Evolutionary conservation across 2,113 vertebrate genomes (phyloP), one percentile per base, ranked within the genome.

Genomic region (Sminthopsis crassicaudata): DNA sequence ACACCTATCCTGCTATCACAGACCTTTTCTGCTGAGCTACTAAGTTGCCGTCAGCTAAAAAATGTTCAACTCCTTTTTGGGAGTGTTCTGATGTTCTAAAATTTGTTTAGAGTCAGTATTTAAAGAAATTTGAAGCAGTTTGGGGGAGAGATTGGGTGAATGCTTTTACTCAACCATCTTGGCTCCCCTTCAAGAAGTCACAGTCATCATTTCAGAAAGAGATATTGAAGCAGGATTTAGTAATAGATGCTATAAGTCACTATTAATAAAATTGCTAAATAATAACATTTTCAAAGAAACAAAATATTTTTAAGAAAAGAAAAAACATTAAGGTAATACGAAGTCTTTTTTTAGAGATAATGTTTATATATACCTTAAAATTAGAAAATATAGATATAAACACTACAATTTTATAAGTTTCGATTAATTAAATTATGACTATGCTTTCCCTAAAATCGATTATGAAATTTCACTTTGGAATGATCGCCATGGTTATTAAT

Each of bases 351-450:
- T 54, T 51, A 9, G 42, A 53, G 53, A 7, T 6, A 53, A 84
- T 19, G 46, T 91, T 46, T 9, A 88, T 1, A 93, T 1, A 93
- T 76, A 90, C 8, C 23, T 42, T 0, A 36, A 0, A 8, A 67
- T 46, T 95, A 19, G 22, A 14, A 95, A 5, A 9, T 48, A n/a
- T 53, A 57, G 24, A 93, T 97, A 90, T 94, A 53, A 42, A 91
- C 92, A 0, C 30, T 92, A 0, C 9, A 93, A 57, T 52, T 95
- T 92, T 97, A 88, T 89, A 95, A 51, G 30, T 30, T 93, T 90
- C 14, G 55, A 94, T 60, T 48, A 5, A 52, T 55, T 94, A 60
- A 30, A 50, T 67, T 90, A 24, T 91, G 92, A 90, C 7, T 91
- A 30, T 92, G 36, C 0, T 48, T 94, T 46, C 91, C 91, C 92